Evolutionary conservation across 2,113 vertebrate species (phyloP).

Genomic region (Anhinga rufa): DNA sequence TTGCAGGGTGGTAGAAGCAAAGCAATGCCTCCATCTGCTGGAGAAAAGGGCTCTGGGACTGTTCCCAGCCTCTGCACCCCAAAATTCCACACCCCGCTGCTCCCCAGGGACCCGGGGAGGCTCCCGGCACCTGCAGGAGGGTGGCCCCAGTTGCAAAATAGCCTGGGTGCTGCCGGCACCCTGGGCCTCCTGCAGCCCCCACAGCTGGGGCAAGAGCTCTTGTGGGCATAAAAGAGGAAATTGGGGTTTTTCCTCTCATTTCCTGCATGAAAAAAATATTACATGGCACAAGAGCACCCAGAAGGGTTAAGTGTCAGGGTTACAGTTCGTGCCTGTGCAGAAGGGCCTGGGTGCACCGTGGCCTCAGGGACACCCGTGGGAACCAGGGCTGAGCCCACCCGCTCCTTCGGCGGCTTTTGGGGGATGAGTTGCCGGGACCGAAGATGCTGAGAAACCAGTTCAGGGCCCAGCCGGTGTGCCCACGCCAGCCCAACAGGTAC

Average conservation of each 20-base stretch:
- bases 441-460: neutral
- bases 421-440: rapidly evolving
- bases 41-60: neutral
- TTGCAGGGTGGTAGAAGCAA: neutral
- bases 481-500: too few relatives aligned
- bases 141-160: neutral
- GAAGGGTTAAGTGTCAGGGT: neutral
- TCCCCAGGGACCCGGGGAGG: rapidly evolving
- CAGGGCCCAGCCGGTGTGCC: neutral
- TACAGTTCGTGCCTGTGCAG: too few relatives aligned
- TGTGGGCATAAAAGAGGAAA: neutral
- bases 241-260: neutral
- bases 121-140: rapidly evolving
- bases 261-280: neutral
- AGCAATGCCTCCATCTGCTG: slow-evolving; percentile 2
- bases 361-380: rapidly evolving
- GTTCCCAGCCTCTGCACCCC: neutral
- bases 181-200: neutral
- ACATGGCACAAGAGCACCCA: rapidly evolving
- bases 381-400: neutral
- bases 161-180: neutral
- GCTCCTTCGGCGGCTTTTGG: neutral
- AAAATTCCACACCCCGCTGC: rapidly evolving
- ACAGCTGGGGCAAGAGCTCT: neutral
- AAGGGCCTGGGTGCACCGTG: neutral